Base-by-base conservation (phyloP, 1,140 invertebrate species). In the Drosophila triauraria region DNA sequence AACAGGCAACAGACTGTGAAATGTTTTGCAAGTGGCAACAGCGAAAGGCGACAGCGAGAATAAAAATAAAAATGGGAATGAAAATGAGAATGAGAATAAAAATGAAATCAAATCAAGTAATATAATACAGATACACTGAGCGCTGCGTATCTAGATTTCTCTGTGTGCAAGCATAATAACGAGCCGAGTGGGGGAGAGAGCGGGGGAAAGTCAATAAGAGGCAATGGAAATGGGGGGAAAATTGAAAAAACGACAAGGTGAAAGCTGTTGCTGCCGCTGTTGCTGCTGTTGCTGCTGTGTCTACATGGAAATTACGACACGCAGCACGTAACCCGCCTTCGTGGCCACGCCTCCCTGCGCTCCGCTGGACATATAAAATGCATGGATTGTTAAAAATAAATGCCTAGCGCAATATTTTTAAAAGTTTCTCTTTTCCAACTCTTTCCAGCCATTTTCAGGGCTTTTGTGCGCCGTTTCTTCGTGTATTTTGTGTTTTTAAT, bases 181-280 rank as follows among this genome's bases (percentile, higher is more conserved):
- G 30, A 4, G 10, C 44, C 40, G 30, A 4, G 10, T 0, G 4
- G 4, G 6, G 6, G 9, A 10, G 30, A 10, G 15, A 7, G 38
- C 3, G 47, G 48, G 12, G n/a, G 40, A 40, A 68, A 70, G 67
- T 68, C 63, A 76, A 78, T 76, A 77, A 69, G 65, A 25, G n/a
- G 44, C 57, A 48, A 27, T 59, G 76, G 57, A 71, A 83, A 82
- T 40, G 17, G 43, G 20, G 20, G 78, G 62, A 86, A 87, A 87
- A 88, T 87, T 88, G 84, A 87, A 87, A 88, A 88, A 58, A 76
- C 81, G 83, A 87, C 80, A 87, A 88, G 80, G 80, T 87, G 72
- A 83, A 83, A 80, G 80, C 67, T 76, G 62, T 72, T 71, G 51
- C 27, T 61, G 60, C 35, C 64, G 48, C n/a, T 57, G n/a, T 1